A percentile compares a stretch with the other conserved stretches of the same genome.
Conservation (phyloP, 2,113 vertebrate genomes). For the Elanus axillaris region DNA sequence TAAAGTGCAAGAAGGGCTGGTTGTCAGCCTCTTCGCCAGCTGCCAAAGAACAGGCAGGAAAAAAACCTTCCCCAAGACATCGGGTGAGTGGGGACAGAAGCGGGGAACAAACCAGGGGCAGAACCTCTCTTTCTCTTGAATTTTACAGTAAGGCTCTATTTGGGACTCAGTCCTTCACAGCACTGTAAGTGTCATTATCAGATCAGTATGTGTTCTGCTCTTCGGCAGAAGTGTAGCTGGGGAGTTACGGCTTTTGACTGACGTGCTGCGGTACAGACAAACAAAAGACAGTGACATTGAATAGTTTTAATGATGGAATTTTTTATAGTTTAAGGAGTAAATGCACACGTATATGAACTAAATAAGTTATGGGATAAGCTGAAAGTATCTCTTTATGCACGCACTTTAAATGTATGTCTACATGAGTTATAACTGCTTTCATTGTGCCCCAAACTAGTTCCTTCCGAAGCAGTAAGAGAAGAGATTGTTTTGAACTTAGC, state of each 20-base stretch:
- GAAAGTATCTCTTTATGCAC: not conserved
- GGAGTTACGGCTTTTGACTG: not conserved
- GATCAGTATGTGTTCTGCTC: not conserved
- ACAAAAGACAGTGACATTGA: not conserved
- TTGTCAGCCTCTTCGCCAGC: not conserved
- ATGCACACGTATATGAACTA: not conserved
- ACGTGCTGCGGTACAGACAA: not conserved
- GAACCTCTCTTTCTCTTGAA: not conserved
- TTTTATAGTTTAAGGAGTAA: not conserved
- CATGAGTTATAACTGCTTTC: not conserved
- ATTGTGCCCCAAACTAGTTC: not conserved
- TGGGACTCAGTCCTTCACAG: not conserved
- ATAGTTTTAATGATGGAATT: not conserved
- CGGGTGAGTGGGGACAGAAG: not conserved
- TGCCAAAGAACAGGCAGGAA: not conserved
- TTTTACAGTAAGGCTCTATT: not conserved
- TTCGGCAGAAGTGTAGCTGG: not conserved
- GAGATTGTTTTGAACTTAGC: not conserved
- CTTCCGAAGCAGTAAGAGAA: not conserved
- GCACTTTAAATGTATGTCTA: not conserved
- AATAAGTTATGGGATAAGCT: not conserved
- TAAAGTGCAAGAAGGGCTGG: not conserved
- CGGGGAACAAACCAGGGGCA: not conserved
- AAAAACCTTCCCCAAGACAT: not conserved
- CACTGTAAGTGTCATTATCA: not conserved